These are phyloP conservation scores for Coenobita brevimanus DNA, from an alignment of 1,140 invertebrate species.

Conservation along the genomic window DNA sequence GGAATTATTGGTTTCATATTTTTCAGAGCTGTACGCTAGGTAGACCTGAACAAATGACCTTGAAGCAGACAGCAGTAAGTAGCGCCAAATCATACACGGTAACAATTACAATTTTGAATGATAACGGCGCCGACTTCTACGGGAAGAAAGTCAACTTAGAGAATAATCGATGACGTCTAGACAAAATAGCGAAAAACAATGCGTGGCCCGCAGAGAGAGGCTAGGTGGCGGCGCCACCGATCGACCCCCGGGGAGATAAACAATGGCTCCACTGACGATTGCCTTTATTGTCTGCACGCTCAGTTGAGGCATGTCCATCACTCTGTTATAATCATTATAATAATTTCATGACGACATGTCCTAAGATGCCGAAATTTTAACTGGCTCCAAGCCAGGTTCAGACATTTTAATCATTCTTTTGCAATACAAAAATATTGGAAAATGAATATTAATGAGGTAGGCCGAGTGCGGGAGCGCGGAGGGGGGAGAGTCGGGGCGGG, in stretches of 20 bases:
- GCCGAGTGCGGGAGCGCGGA: conserved; percentile 45
- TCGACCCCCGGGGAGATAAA: conserved; percentile 51
- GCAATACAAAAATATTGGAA: conserved; percentile 8
- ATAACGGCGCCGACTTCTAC: too few species aligned
- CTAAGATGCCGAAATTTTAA: too few species aligned
- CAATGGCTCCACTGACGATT: conserved; percentile 55
- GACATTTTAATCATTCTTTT: background rate
- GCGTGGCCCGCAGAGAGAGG: background rate
- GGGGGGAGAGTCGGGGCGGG: conserved; percentile 25
- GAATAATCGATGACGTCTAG: background rate
- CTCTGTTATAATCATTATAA: background rate
- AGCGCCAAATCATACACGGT: too few species aligned
- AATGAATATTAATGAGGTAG: conserved; percentile 61
- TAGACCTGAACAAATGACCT: too few species aligned
- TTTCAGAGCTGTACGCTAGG: too few species aligned
- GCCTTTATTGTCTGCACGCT: conserved; percentile 41
- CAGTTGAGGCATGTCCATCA: background rate
- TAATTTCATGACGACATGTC: background rate
- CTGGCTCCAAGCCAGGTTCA: too few species aligned
- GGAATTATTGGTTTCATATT: too few species aligned
- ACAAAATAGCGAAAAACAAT: background rate
- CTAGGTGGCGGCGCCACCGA: conserved; percentile 22
- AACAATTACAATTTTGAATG: too few species aligned
- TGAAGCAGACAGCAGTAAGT: too few species aligned
- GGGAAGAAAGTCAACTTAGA: too few species aligned